Base-by-base conservation (phyloP, 2,888 invertebrate genomes). In the Ramazzottius varieornatus region DNA sequence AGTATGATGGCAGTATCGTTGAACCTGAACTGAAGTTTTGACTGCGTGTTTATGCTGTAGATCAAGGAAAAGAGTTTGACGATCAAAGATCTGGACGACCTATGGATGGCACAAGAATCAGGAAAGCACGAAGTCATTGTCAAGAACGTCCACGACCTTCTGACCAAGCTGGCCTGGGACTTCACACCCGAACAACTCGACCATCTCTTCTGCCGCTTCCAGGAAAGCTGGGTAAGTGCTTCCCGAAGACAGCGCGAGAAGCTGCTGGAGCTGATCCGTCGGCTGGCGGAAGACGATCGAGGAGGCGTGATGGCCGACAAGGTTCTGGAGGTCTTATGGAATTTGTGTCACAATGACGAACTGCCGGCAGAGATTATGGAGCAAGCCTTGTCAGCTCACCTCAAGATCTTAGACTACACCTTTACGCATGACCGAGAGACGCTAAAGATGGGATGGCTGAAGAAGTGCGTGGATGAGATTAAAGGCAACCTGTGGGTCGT, bases 251-350 rank as follows among this genome's bases (percentile, higher is more conserved):
- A 96, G 78, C 82, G 92, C 71, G 94, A 96, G 78, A 88, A 92
- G 73, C 80, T 96, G 69, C 78, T 96, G 71, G 94, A 96, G 79
- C 81, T 96, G 69, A 94, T 96, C 71, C 82, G 94, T 69, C 82
- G 93, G 70, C 79, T 96, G 68, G 94, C 94, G 1, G 94, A 96
- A 78, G 94, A 96, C 76, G 94, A 96, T 76, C 94, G 96, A 76
- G 92, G 94, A 76, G 94, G 94, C 65, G 90, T 93, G 13, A 94
- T 94, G 94, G 93, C 94, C 63, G 88, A 91, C 75, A 94, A 94
- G 82, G 91, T 92, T 64, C 79, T 96, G 71, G 88, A 88, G 68
- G 79, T 94, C 63, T 88, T 96, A 77, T 96, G 94, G 94, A 91
- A 90, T 74, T 80, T 96, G 75, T 92, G 93, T 2, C 92, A 93